Evolutionary conservation across 2,888 invertebrate species (phyloP).

Genomic region (Pandemis corylana): DNA sequence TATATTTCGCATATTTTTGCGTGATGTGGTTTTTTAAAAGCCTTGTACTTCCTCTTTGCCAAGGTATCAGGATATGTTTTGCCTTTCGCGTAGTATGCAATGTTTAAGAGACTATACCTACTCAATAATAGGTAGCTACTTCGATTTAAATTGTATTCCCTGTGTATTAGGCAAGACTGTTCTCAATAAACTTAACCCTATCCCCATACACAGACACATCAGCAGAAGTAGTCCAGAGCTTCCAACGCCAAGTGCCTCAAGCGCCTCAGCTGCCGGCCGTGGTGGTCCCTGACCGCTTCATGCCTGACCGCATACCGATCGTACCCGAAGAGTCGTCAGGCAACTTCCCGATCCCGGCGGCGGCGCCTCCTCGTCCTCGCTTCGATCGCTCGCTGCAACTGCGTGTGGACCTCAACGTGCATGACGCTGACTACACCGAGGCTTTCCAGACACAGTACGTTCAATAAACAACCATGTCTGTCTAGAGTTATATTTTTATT

Average conservation of each 20-base stretch:
- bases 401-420: constrained; percentile 62
- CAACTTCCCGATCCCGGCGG: constrained; percentile 28
- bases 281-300: constrained; percentile 28
- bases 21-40: no score
- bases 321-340: constrained; percentile 31
- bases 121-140: no score
- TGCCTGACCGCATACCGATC: constrained; percentile 29
- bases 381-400: constrained; percentile 60
- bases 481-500: no score
- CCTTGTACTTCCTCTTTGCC: no score
- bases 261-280: constrained; percentile 18
- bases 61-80: no score
- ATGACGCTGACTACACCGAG: constrained; percentile 68
- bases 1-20: no score
- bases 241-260: constrained; percentile 20
- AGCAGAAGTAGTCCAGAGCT: constrained; percentile 33
- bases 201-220: constrained; percentile 19
- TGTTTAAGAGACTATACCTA: no score
- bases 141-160: no score
- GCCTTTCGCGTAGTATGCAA: no score
- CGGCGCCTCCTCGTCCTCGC: constrained; percentile 51
- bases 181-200: neutral
- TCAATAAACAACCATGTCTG: neutral
- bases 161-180: no score
- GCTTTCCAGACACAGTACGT: constrained; percentile 63